Conservation (phyloP, 2,888 invertebrate species). For the Brenthis daphne region DNA sequence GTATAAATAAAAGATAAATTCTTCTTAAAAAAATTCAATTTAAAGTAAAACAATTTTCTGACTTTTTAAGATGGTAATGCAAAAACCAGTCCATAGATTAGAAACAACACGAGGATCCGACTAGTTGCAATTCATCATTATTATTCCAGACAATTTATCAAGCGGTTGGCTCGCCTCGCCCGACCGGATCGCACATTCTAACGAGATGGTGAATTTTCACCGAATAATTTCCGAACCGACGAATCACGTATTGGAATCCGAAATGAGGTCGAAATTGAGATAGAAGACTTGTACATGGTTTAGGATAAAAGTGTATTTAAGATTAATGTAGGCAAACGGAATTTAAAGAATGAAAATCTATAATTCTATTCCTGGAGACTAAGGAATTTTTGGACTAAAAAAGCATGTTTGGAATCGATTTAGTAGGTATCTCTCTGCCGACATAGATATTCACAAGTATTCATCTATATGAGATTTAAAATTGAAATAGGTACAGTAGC, state of each 20-base stretch:
- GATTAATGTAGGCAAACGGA: slow-evolving; percentile 32
- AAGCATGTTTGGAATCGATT: too few relatives aligned
- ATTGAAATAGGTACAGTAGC: too few relatives aligned
- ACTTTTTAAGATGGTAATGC: slow-evolving; percentile 29
- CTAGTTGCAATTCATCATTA: slow-evolving; percentile 82
- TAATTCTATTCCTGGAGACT: neutral
- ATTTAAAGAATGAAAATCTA: slow-evolving; percentile 17
- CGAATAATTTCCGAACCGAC: slow-evolving; percentile 82
- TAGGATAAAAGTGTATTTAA: slow-evolving; percentile 45
- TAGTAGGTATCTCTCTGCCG: too few relatives aligned
- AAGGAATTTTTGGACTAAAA: too few relatives aligned
- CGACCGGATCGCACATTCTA: slow-evolving; percentile 79
- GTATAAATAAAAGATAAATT: too few relatives aligned
- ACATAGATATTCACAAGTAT: too few relatives aligned
- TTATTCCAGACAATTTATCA: slow-evolving; percentile 83
- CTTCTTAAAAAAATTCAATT: neutral
- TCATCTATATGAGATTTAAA: too few relatives aligned
- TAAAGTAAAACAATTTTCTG: slow-evolving; percentile 6
- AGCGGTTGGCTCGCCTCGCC: slow-evolving; percentile 79
- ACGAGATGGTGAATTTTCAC: slow-evolving; percentile 83
- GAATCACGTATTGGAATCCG: slow-evolving; percentile 82
- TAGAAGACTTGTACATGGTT: slow-evolving; percentile 75
- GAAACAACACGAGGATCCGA: slow-evolving; percentile 68
- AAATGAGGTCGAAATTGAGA: slow-evolving; percentile 80
- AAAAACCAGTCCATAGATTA: slow-evolving; percentile 58